These are phyloP conservation scores for Chrysolina oricalcia DNA, from an alignment of 2,888 invertebrate genomes.

Conservation along the genomic window DNA sequence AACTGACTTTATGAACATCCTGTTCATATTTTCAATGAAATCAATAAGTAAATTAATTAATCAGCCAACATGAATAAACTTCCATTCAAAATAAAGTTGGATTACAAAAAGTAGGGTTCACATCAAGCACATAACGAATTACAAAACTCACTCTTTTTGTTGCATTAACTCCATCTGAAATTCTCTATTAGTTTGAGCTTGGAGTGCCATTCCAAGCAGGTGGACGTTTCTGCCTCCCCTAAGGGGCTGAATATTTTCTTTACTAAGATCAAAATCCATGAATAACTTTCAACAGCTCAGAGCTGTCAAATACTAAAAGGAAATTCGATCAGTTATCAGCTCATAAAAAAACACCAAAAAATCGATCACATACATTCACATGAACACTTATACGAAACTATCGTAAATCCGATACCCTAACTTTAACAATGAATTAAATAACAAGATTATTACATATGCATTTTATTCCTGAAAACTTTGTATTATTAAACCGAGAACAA, in stretches of 20 bases:
- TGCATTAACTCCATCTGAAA: constrained; percentile 79
- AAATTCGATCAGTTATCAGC: constrained; percentile 43
- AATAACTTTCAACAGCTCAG: constrained; percentile 35
- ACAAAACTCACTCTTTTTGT: constrained; percentile 79
- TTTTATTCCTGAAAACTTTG: background rate
- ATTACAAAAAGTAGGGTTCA: no score
- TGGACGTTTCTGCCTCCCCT: constrained; percentile 88
- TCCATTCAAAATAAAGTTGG: no score
- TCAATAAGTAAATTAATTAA: no score
- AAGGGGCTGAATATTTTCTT: constrained; percentile 96
- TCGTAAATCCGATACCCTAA: constrained; percentile 7
- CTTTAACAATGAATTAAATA: background rate
- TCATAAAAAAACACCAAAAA: constrained; percentile 44
- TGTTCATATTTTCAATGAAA: no score
- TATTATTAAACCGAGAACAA: background rate
- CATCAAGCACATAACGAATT: background rate
- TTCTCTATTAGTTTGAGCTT: constrained; percentile 82
- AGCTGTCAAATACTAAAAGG: constrained; percentile 46
- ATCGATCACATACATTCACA: constrained; percentile 25
- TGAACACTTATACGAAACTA: background rate
- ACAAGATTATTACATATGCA: background rate
- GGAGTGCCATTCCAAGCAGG: constrained; percentile 85
- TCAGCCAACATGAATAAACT: no score
- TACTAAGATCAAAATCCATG: constrained; percentile 86
- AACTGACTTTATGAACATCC: no score